Evolutionary conservation across 2,888 invertebrate species (phyloP), one percentile per base, ranked within the genome.

Genomic region (Acleris emargana): DNA sequence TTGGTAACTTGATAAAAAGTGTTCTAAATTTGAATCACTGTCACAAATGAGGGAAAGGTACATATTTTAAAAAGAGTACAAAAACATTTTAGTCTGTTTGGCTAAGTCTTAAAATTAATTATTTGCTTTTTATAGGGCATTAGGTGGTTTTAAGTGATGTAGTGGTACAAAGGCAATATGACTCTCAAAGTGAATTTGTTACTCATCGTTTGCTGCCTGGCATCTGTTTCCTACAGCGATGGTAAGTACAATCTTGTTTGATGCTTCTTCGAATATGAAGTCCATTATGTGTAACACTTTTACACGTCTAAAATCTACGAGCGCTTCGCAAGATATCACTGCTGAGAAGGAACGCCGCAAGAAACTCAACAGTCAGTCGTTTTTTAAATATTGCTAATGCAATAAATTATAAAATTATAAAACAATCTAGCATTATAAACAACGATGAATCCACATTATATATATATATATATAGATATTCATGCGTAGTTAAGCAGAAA

Each of bases 231-330:
- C 61, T 52, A 61, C 47, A 72, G 73, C 60, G 18, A 80, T 73
- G 82, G 83, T 83, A 73, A 79, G 81, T 67, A 32, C 42, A 16
- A 17, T 47, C 50, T 51, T 60, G 42, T 64, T 62, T 78, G 3
- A 32, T 11, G 2, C 32, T 11, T 9, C 32, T 2, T 3, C 7
- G 6, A 11, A 7, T 32, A 17, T 43, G n/a, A 43, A 43, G 13
- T 16, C 2, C 0, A 43, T 13, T 43, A 13, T 43, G 5, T 43
- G 43, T 43, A 4, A n/a, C n/a, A n/a, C n/a, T n/a, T n/a, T n/a
- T n/a, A n/a, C n/a, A n/a, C n/a, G n/a, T n/a, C n/a, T n/a, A n/a
- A n/a, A n/a, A n/a, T n/a, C n/a, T n/a, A n/a, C n/a, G n/a, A n/a
- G n/a, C n/a, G n/a, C n/a, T n/a, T n/a, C n/a, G n/a, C n/a, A n/a